phyloP scores from a whole-genome alignment of 2,888 invertebrate genomes.

The Calliopum simillimum region DNA sequence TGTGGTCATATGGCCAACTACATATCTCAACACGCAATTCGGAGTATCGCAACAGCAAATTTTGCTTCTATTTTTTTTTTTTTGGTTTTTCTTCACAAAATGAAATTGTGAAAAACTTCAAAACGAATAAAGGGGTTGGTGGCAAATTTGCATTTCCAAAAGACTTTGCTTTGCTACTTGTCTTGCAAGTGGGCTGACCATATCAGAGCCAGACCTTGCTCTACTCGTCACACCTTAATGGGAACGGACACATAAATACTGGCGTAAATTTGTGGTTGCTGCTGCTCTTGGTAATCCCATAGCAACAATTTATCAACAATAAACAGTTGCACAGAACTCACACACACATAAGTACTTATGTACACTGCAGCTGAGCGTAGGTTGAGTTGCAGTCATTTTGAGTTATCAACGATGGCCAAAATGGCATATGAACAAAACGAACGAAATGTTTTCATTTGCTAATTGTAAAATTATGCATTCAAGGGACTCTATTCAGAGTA shows the following conservation, averaged over 20 bases:
- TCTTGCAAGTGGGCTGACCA: background rate
- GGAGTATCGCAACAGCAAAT: background rate
- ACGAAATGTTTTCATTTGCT: no score
- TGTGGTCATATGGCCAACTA: conserved; percentile 31
- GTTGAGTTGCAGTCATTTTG: no score
- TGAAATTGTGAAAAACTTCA: background rate
- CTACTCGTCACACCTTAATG: conserved; percentile 28
- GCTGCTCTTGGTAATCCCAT: conserved; percentile 54
- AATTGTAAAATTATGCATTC: no score
- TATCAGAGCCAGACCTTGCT: no score
- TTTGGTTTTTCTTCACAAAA: background rate
- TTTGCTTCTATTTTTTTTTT: background rate
- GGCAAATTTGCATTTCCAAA: conserved; percentile 59
- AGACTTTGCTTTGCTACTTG: background rate
- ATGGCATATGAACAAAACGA: no score
- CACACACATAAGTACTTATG: no score
- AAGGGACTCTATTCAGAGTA: no score
- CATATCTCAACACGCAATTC: background rate
- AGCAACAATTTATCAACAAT: conserved; percentile 63
- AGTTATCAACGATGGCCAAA: no score
- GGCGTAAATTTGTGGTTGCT: conserved; percentile 1
- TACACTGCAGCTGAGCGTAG: no score
- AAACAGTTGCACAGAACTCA: conserved; percentile 60
- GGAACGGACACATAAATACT: conserved; percentile 25
- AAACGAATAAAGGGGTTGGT: background rate